phyloP scores from a whole-genome alignment of 30 jellyfish, hydroid and myxozoan genomes.

The Turritopsis rubra region DNA sequence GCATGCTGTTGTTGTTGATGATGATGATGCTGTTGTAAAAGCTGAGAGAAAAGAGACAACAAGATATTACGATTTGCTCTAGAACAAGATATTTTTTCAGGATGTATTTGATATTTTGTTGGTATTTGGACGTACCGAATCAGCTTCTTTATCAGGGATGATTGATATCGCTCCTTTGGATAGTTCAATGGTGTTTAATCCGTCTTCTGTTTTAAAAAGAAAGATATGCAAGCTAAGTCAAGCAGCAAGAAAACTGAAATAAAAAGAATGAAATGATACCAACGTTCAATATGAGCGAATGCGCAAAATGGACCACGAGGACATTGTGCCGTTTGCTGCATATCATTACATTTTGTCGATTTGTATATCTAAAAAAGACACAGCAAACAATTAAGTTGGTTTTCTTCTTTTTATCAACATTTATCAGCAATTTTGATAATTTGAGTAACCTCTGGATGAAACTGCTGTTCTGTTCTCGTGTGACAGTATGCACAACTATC shows the following conservation, averaged over 20 bases:
- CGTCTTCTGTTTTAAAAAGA: conserved; percentile 47
- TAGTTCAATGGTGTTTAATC: conserved; percentile 41
- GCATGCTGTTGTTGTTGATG: conserved; percentile 29
- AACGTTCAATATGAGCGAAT: conserved; percentile 96
- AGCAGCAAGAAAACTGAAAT: no score
- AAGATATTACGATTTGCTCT: not conserved
- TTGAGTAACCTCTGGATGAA: conserved; percentile 87
- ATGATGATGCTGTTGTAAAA: conserved; percentile 43
- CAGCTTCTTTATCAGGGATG: conserved; percentile 84
- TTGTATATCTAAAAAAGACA: conserved; percentile 62
- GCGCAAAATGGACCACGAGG: conserved; percentile 99
- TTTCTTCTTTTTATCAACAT: not conserved
- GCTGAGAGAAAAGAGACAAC: conserved; percentile 25
- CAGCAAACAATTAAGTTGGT: not conserved
- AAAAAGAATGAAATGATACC: conserved; percentile 15
- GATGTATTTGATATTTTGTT: not conserved
- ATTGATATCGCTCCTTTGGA: conserved; percentile 89
- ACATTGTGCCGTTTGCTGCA: conserved; percentile 98
- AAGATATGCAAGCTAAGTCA: no score
- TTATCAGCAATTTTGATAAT: not conserved
- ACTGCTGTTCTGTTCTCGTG: conserved; percentile 97
- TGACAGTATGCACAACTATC: conserved; percentile 99
- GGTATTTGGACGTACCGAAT: not conserved
- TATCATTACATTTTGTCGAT: conserved; percentile 95
- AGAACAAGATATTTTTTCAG: no score